These are phyloP conservation scores for Fulica atra DNA, from an alignment of 2,113 vertebrate species.

Conservation along the genomic window DNA sequence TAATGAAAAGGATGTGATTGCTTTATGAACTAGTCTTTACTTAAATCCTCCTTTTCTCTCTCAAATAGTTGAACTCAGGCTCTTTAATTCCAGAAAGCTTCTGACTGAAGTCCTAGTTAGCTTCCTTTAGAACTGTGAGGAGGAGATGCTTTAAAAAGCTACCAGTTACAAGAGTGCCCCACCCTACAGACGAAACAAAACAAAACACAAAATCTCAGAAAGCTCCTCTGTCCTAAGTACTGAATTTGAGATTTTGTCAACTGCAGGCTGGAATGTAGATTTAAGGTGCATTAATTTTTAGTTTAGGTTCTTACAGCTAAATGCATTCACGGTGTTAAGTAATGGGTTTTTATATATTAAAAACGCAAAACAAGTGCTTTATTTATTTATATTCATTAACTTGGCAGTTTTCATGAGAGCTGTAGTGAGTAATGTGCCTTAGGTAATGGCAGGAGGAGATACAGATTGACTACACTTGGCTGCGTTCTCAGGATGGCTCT, in stretches of 20 bases:
- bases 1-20: slow-evolving; percentile 20
- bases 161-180: neutral
- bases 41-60: slow-evolving; percentile 29
- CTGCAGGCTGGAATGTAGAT: neutral
- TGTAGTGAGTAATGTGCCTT: neutral
- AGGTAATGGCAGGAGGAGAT: neutral
- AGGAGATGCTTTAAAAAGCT: slow-evolving; percentile 19
- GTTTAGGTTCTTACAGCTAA: neutral
- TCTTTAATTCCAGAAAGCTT: slow-evolving; percentile 36
- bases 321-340: neutral
- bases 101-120: neutral
- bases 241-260: slow-evolving; percentile 52
- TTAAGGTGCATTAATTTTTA: neutral
- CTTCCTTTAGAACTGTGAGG: neutral
- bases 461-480: neutral
- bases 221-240: slow-evolving; percentile 63
- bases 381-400: neutral
- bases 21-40: slow-evolving; percentile 16
- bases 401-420: neutral
- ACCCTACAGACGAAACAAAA: slow-evolving; percentile 8
- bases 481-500: neutral
- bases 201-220: neutral
- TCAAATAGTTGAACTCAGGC: neutral
- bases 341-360: neutral
- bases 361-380: neutral